Percentiles rank a stretch among this genome's conserved stretches.
These are phyloP conservation scores for Diorhabda elongata DNA, from an alignment of 1,140 invertebrate genomes.

Conservation along the genomic window DNA sequence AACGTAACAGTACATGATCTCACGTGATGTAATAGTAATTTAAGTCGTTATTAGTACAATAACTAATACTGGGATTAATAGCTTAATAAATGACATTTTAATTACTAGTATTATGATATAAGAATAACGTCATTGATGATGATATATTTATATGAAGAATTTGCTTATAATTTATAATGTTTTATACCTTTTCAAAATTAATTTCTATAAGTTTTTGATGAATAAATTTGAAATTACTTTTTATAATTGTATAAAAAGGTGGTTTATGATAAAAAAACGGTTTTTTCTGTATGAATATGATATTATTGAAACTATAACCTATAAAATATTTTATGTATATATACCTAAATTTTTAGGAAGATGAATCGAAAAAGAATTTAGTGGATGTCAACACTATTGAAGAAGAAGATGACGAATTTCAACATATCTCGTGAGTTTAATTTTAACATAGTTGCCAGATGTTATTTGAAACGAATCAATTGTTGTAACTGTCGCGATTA, in stretches of 20 bases:
- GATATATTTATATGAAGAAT: too few relatives aligned
- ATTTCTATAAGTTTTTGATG: background rate
- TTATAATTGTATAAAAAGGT: background rate
- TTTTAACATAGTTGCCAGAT: background rate
- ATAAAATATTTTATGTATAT: background rate
- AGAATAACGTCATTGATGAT: too few relatives aligned
- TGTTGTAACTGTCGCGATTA: background rate
- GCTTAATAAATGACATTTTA: too few relatives aligned
- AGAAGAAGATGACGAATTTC: slow-evolving; percentile 9
- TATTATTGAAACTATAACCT: background rate
- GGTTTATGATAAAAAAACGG: background rate
- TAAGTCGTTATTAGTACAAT: too few relatives aligned
- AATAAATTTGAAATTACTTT: background rate
- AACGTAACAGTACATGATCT: too few relatives aligned
- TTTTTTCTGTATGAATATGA: too few relatives aligned
- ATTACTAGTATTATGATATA: too few relatives aligned
- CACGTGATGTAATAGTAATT: too few relatives aligned
- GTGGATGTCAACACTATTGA: background rate
- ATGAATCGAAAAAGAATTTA: background rate
- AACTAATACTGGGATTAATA: too few relatives aligned
- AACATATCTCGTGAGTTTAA: slow-evolving; percentile 4
- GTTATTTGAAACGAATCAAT: background rate
- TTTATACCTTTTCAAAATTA: background rate
- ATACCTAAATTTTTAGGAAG: background rate
- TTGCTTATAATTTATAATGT: background rate